Percentiles rank a stretch among this genome's conserved stretches.
Conservation (phyloP, 1,140 invertebrate species). For the Choristoneura fumiferana region DNA sequence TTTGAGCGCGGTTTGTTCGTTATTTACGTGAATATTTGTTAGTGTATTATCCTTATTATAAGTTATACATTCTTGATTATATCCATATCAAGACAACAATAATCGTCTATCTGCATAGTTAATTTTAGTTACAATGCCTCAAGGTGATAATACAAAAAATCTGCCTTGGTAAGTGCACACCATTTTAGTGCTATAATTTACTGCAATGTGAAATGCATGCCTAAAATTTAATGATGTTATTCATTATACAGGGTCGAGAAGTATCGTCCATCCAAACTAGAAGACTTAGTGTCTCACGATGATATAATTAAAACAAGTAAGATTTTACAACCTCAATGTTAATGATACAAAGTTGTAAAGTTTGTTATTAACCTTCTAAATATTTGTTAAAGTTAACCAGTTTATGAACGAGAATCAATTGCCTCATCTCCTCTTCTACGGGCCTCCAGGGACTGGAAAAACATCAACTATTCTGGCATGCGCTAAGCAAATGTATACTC, state of each 20-base stretch:
- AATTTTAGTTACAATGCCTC: slow-evolving; percentile 44
- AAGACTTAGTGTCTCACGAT: slow-evolving; percentile 97
- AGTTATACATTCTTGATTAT: not conserved
- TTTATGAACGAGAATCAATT: slow-evolving; percentile 96
- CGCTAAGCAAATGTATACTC: slow-evolving; percentile 94
- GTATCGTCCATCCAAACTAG: slow-evolving; percentile 93
- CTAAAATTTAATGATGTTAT: slow-evolving; percentile 24
- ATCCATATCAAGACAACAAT: not conserved
- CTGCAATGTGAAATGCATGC: too few relatives aligned
- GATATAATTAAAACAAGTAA: slow-evolving; percentile 98
- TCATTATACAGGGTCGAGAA: slow-evolving; percentile 94
- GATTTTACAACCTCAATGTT: slow-evolving; percentile 40
- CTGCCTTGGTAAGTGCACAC: slow-evolving; percentile 77
- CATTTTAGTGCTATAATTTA: too few relatives aligned
- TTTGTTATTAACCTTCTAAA: slow-evolving; percentile 21
- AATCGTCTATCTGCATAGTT: not conserved
- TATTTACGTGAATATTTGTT: not conserved
- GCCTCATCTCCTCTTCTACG: slow-evolving; percentile 98
- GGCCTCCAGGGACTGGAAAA: slow-evolving; percentile 99
- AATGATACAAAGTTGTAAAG: not conserved
- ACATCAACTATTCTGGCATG: slow-evolving; percentile 99
- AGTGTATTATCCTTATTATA: not conserved
- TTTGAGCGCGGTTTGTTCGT: slow-evolving; percentile 4
- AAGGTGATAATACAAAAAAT: slow-evolving; percentile 63
- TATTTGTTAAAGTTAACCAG: slow-evolving; percentile 88